Evolutionary conservation across 1,140 invertebrate genomes (phyloP), one percentile per base, ranked within the genome.

Genomic region (Drosophila santomea): DNA sequence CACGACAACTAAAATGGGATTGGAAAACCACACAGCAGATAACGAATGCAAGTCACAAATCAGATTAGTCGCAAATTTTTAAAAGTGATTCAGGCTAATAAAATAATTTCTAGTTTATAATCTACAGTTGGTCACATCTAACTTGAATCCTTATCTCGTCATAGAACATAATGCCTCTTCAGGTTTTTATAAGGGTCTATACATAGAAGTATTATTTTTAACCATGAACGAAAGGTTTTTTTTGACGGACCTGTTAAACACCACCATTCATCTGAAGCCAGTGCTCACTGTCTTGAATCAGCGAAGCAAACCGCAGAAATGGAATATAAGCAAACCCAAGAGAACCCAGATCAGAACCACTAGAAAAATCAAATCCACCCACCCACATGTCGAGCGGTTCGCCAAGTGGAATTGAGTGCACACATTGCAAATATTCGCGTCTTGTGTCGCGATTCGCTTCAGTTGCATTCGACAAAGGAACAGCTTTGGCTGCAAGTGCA

Each of bases 381-480:
- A 74, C 61, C 67, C 38, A 44, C 54, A 74, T 44, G 47, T 58
- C 41, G 52, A 58, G 74, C 54, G 52, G 52, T 41, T 52, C 61
- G 38, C 62, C 58, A 81, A 58, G 74, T 69, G 66, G 56, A 74
- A 74, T 74, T 59, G 61, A 66, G 58, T 67, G 68, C 72, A 64
- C 47, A 67, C 45, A 54, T 52, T 38, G 39, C 47, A 57, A 43
- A 43, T 58, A 47, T 67, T 44, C 64, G n/a, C 32, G 59, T 56
- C 59, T 72, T 68, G 62, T 51, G 74, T 82, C 74, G 78, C 82
- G 82, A 74, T 85, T 85, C 81, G 81, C 81, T 88, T 88, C 83
- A 85, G 83, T 88, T 85, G 72, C 82, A 78, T 78, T 88, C 74
- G 61, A 85, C 82, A 88, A 82, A 78, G 63, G 58, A 75, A 77